Evolutionary conservation across 2,113 vertebrate genomes (phyloP).

Genomic region (Ochotona princeps): DNA sequence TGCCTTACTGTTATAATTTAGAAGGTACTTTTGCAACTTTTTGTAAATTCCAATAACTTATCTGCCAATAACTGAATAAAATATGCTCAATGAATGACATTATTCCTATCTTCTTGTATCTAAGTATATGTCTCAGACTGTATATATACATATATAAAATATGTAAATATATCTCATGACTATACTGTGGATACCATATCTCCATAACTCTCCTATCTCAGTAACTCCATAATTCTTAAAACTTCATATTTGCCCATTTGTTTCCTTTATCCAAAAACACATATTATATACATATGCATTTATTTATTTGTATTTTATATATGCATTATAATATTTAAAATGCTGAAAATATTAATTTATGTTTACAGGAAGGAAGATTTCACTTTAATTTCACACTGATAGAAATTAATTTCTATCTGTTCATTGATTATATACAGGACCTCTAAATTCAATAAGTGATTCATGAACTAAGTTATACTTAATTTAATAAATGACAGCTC

Average conservation of each 20-base stretch:
- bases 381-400: not conserved
- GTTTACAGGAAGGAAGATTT: not conserved
- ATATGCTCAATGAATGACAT: not conserved
- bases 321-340: not conserved
- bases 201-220: not conserved
- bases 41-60: slow-evolving; percentile 6
- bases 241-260: not conserved
- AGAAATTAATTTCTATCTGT: not conserved
- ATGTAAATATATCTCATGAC: not conserved
- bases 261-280: not conserved
- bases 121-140: not conserved
- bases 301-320: too few relatives aligned
- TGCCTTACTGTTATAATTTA: not conserved
- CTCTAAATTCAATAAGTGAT: not conserved
- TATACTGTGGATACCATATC: not conserved
- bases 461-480: not conserved
- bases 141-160: too few relatives aligned
- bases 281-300: not conserved
- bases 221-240: not conserved
- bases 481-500: not conserved
- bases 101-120: not conserved
- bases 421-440: not conserved
- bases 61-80: not conserved
- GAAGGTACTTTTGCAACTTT: not conserved
- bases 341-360: not conserved